phyloP scores from a whole-genome alignment of 2,113 vertebrate species.

The Anolis sagrei region DNA sequence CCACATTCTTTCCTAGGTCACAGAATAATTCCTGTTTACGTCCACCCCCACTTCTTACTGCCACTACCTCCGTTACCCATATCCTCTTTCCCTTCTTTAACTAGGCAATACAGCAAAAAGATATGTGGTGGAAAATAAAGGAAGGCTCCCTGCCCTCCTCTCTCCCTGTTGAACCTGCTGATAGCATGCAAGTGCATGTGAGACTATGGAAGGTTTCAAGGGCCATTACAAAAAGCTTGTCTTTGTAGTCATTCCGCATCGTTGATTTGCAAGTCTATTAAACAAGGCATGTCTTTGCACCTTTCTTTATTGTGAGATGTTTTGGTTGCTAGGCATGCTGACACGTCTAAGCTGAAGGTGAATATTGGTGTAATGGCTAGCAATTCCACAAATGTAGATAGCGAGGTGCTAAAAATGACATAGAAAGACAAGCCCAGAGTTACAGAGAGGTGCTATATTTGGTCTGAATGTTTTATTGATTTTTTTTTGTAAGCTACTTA shows the following conservation, averaged over 20 bases:
- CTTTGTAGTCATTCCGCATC: background rate
- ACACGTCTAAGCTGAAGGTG: background rate
- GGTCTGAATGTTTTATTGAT: background rate
- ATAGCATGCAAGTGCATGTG: background rate
- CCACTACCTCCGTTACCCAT: background rate
- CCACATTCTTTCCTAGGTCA: no score
- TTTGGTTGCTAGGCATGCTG: background rate
- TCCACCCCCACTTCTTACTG: background rate
- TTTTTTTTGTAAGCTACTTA: background rate
- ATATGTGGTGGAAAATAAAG: background rate
- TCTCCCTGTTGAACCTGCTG: background rate
- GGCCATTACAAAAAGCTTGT: background rate
- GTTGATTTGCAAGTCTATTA: background rate
- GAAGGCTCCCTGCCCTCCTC: background rate
- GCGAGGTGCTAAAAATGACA: background rate
- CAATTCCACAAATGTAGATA: background rate
- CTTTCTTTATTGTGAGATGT: background rate
- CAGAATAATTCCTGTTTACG: background rate
- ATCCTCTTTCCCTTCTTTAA: background rate
- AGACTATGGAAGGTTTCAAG: background rate
- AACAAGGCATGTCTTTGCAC: background rate
- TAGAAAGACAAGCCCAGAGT: background rate
- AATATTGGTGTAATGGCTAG: background rate
- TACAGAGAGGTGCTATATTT: no score
- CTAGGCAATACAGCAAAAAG: background rate